Conservation (phyloP, 2,113 vertebrate genomes). For the Notarius lentiginosus region DNA sequence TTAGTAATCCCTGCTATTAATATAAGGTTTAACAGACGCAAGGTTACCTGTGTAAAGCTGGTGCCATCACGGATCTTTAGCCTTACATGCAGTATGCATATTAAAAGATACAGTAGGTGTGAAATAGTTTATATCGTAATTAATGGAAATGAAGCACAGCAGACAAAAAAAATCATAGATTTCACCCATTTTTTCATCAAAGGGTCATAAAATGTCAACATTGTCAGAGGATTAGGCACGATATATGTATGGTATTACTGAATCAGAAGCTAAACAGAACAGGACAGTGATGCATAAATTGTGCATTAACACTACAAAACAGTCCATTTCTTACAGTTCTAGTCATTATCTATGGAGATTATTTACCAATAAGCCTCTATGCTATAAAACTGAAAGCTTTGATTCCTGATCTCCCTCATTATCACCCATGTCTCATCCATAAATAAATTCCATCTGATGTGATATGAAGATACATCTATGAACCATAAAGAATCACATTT, state of each 20-base stretch:
- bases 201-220: slow-evolving; percentile 33
- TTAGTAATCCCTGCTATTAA: slow-evolving; percentile 77
- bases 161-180: slow-evolving; percentile 10
- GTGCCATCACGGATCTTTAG: slow-evolving; percentile 48
- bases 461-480: slow-evolving; percentile 44
- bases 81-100: slow-evolving; percentile 34
- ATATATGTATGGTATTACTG: slow-evolving; percentile 35
- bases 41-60: slow-evolving; percentile 62
- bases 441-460: slow-evolving; percentile 50
- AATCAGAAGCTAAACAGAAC: slow-evolving; percentile 40
- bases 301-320: slow-evolving; percentile 44
- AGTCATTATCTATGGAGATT: slow-evolving; percentile 46
- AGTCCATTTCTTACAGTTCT: slow-evolving; percentile 44
- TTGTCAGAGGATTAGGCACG: slow-evolving; percentile 37
- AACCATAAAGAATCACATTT: slow-evolving; percentile 44
- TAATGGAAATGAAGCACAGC: background rate
- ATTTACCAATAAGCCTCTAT: slow-evolving; percentile 35
- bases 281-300: slow-evolving; percentile 42
- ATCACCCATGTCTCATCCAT: slow-evolving; percentile 35
- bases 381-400: slow-evolving; percentile 41
- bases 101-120: background rate
- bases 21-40: slow-evolving; percentile 67
- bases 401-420: slow-evolving; percentile 31
- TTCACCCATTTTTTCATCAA: slow-evolving; percentile 13
- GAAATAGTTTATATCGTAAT: slow-evolving; percentile 18